Conservation (phyloP, 2,797 vertebrate species). For the Tadarida brasiliensis region DNA sequence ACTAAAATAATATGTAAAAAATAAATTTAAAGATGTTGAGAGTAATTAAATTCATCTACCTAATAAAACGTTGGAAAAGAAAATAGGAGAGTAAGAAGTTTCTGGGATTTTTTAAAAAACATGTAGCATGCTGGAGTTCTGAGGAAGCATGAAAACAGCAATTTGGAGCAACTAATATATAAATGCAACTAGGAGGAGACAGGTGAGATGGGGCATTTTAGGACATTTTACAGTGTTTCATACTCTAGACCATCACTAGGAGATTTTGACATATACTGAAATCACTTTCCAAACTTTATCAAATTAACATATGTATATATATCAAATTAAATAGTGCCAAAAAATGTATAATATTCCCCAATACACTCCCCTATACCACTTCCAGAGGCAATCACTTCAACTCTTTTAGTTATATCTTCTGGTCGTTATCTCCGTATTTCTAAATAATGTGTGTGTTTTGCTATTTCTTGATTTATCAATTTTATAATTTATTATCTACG, state of each 20-base stretch:
- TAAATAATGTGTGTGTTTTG: background rate
- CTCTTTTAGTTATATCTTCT: slow-evolving; percentile 3
- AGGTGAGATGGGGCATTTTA: background rate
- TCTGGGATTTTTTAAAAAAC: background rate
- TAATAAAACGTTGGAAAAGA: background rate
- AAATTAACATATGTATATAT: background rate
- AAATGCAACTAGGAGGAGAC: background rate
- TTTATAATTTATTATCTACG: background rate
- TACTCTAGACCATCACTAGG: background rate
- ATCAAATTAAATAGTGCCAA: slow-evolving; percentile 9
- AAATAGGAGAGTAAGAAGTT: background rate
- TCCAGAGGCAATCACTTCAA: slow-evolving; percentile 1
- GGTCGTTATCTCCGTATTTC: background rate
- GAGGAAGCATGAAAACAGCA: background rate
- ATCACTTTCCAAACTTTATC: background rate
- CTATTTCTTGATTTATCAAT: slow-evolving; percentile 23
- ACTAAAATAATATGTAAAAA: slow-evolving; percentile 14
- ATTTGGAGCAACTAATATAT: background rate
- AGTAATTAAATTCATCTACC: background rate
- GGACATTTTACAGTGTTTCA: background rate
- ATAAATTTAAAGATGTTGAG: background rate
- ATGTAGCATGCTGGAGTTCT: background rate
- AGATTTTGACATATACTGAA: background rate
- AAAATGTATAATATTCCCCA: slow-evolving; percentile 30
- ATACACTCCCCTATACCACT: background rate